These are phyloP conservation scores for Tympanuchus pallidicinctus DNA, from an alignment of 2,113 vertebrate species.

Conservation along the genomic window DNA sequence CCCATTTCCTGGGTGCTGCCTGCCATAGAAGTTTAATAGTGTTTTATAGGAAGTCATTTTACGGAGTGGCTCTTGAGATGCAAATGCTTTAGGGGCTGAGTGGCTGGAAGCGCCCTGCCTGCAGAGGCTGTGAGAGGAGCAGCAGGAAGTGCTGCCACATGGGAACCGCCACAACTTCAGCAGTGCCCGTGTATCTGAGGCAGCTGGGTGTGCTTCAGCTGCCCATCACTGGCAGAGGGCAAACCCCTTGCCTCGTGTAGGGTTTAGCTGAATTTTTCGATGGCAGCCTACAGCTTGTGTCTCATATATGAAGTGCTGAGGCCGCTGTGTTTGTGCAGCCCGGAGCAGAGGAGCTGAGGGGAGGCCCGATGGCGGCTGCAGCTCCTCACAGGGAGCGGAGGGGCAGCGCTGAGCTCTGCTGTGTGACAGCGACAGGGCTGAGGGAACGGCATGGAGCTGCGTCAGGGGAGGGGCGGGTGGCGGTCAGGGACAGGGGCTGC, in stretches of 20 bases:
- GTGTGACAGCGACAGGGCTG: too few relatives aligned
- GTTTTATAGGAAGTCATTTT: background rate
- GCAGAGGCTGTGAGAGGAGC: rapidly evolving
- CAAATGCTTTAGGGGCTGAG: background rate
- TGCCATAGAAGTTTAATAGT: background rate
- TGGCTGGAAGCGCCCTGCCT: background rate
- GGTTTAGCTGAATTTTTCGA: background rate
- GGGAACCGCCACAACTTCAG: background rate
- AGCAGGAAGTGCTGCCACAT: rapidly evolving
- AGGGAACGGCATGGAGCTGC: too few relatives aligned
- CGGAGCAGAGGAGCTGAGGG: background rate
- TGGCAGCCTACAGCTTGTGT: background rate
- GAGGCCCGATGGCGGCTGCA: too few relatives aligned
- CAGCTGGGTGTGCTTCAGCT: background rate
- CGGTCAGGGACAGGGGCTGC: too few relatives aligned
- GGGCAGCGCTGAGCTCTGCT: too few relatives aligned
- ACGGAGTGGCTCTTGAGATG: background rate
- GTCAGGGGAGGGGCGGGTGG: too few relatives aligned
- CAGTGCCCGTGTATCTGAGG: rapidly evolving
- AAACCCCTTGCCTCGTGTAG: background rate
- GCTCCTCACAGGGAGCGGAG: too few relatives aligned
- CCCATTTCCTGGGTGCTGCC: background rate
- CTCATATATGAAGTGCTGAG: background rate
- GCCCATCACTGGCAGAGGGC: too few relatives aligned
- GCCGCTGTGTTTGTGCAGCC: background rate